Evolutionary conservation across 2,888 invertebrate genomes (phyloP).

Genomic region (Teleiodes luculella): DNA sequence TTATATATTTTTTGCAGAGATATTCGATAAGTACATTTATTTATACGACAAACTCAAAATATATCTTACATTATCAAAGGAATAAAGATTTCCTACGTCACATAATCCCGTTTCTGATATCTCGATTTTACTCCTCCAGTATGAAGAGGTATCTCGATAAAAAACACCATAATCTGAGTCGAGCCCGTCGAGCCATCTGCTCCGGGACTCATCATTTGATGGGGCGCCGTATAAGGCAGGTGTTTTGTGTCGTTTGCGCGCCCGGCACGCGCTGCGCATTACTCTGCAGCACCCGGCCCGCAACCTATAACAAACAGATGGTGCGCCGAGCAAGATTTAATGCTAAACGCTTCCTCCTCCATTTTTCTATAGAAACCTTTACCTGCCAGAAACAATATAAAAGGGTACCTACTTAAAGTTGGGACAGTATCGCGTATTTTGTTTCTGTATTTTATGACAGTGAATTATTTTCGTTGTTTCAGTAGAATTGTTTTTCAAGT

Average conservation of each 20-base stretch:
- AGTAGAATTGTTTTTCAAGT: too few species aligned
- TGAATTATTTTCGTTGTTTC: too few species aligned
- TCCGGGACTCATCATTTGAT: not conserved
- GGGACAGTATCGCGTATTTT: not conserved
- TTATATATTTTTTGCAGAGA: too few species aligned
- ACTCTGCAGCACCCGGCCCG: conserved; percentile 8
- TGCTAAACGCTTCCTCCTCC: conserved; percentile 7
- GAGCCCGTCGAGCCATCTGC: not conserved
- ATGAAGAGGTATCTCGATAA: not conserved
- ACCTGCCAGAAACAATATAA: not conserved
- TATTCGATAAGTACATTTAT: too few species aligned
- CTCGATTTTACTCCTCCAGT: not conserved
- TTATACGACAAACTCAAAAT: too few species aligned
- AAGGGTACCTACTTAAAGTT: not conserved
- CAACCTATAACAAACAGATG: conserved; percentile 15
- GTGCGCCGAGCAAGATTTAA: conserved; percentile 15
- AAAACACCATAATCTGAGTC: not conserved
- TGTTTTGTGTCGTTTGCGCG: conserved; percentile 2
- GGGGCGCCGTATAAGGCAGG: not conserved
- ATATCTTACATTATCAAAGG: too few species aligned
- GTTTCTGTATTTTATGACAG: too few species aligned
- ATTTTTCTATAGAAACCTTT: conserved; percentile 5
- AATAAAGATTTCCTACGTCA: not conserved
- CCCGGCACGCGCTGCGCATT: conserved; percentile 15
- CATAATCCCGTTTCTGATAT: not conserved